These are phyloP conservation scores for Hydrolagus colliei DNA, from an alignment of 2,797 vertebrate genomes.

Conservation along the genomic window DNA sequence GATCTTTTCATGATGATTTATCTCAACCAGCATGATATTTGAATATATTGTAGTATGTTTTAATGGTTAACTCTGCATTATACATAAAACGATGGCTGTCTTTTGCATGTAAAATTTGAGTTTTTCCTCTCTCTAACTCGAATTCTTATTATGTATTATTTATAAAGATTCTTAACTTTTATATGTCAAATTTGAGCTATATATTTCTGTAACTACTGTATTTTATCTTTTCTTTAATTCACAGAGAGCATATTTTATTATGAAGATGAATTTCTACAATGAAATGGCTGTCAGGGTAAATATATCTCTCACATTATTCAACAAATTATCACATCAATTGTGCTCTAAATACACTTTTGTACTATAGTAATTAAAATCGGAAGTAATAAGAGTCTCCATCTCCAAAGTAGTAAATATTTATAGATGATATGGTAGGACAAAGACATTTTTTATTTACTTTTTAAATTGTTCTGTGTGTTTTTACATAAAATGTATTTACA, in stretches of 20 bases:
- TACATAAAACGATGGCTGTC: slow-evolving; percentile 84
- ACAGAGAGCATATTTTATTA: slow-evolving; percentile 90
- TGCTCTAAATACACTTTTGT: slow-evolving; percentile 64
- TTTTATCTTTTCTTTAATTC: slow-evolving; percentile 68
- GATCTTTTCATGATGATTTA: slow-evolving; percentile 95
- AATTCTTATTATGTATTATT: slow-evolving; percentile 88
- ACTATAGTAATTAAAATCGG: slow-evolving; percentile 27
- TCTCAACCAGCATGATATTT: slow-evolving; percentile 96
- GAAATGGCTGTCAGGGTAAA: slow-evolving; percentile 98
- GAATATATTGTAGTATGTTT: slow-evolving; percentile 90
- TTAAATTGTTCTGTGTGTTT: slow-evolving; percentile 19
- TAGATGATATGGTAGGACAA: slow-evolving; percentile 5
- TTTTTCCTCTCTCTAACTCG: slow-evolving; percentile 68
- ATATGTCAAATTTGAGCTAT: slow-evolving; percentile 77
- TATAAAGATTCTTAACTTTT: slow-evolving; percentile 93
- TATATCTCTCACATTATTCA: slow-evolving; percentile 82
- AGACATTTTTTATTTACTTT: slow-evolving; percentile 21
- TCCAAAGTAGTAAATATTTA: slow-evolving; percentile 18
- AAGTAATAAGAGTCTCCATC: slow-evolving; percentile 23
- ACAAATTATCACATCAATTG: slow-evolving; percentile 79
- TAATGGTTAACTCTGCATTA: slow-evolving; percentile 89
- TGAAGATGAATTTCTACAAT: slow-evolving; percentile 97
- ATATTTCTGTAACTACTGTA: slow-evolving; percentile 71
- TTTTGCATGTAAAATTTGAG: slow-evolving; percentile 85
- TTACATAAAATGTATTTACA: slow-evolving; percentile 2